These are phyloP conservation scores for Lepus oiostolus DNA, from an alignment of 2,797 vertebrate genomes.

Conservation along the genomic window DNA sequence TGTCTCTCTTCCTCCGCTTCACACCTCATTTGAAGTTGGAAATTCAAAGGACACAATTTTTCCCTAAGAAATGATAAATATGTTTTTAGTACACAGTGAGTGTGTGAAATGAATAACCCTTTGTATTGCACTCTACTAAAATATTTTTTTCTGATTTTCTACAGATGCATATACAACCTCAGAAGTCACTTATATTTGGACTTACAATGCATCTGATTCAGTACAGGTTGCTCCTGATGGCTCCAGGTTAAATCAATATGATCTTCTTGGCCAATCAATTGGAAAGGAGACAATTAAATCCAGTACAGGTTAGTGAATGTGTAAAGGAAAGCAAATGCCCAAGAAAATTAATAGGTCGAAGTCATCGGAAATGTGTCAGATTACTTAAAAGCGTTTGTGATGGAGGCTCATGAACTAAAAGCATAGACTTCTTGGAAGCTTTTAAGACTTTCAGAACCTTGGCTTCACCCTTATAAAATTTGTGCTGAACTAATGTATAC, in stretches of 20 bases:
- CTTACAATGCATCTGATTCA: conserved; percentile 94
- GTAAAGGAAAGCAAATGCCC: background rate
- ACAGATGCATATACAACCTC: conserved; percentile 97
- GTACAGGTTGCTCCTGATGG: conserved; percentile 96
- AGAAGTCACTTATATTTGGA: conserved; percentile 98
- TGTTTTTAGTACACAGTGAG: background rate
- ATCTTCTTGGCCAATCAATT: conserved; percentile 95
- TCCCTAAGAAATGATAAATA: background rate
- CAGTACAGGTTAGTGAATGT: conserved; percentile 94
- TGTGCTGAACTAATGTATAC: background rate
- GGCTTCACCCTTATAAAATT: background rate
- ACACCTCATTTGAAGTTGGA: background rate
- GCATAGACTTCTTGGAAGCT: background rate
- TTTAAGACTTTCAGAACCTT: conserved; percentile 6
- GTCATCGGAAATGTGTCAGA: background rate
- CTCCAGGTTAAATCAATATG: conserved; percentile 97
- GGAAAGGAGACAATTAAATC: conserved; percentile 96
- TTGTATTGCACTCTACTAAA: background rate
- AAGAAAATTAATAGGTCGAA: background rate
- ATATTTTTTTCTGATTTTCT: conserved; percentile 60
- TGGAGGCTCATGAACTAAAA: background rate
- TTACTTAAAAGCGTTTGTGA: background rate
- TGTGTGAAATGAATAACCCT: conserved; percentile 31
- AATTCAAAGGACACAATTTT: background rate
- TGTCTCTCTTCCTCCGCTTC: background rate